Evolutionary conservation across 2,888 invertebrate genomes (phyloP), one percentile per base, ranked within the genome.

Genomic region (Rhamnusium bicolor): DNA sequence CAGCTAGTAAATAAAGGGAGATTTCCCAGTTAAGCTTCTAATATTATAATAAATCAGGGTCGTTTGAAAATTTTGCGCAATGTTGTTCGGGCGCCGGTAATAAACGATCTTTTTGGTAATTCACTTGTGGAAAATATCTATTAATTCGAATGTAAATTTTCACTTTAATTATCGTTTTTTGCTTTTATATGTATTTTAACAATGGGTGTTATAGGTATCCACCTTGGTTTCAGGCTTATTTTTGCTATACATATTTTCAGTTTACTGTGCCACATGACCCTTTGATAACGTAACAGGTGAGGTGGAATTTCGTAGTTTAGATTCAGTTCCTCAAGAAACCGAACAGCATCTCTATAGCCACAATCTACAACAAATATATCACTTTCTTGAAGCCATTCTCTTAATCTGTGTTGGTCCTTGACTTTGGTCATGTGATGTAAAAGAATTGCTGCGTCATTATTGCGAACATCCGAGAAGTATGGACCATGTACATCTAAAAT

Each of bases 1-100:
- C 75, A 66, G 61, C 72, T 68, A 73, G 68, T 78, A 75, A 78
- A 79, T 79, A 78, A 76, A 75, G 54, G 63, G 71, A 75, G 79
- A 77, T 77, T 75, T 72, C 63, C 49, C 56, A 21, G 74, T 29
- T 74, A 74, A 74, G 71, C 74, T 53, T 47, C 61, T 63, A 58
- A 71, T 71, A 71, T 71, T 67, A 71, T 56, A 47, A 71, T 71
- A 71, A 71, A 71, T 71, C 67, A 67, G 67, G 67, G 40, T 16
- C 56, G 46, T 46, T 65, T 29, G 65, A 65, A 65, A 65, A 65
- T 65, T 65, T 53, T 19, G 51, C 53, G 51, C 51, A 65, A 1
- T 65, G 65, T 49, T 49, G 47, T 58, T 29, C 32, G 19, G 14
- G 21, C 19, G 6, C 53, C n/a, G 65, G 29, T 65, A 65, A 65